Evolutionary conservation across 2,888 invertebrate genomes (phyloP).

Genomic region (Rhagonycha fulva): DNA sequence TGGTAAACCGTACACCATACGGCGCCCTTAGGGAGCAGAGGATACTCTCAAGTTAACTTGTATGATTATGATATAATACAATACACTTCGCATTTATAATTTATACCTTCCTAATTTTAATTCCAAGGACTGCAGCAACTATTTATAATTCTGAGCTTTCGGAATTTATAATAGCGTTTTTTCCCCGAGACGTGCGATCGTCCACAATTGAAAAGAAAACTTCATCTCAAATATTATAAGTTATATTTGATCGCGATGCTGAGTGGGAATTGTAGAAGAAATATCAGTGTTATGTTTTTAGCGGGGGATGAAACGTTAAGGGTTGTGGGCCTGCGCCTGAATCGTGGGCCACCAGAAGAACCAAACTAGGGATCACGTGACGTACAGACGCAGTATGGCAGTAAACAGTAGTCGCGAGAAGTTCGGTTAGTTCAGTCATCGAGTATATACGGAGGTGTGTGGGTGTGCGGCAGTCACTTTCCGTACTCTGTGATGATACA

Average conservation of each 20-base stretch:
- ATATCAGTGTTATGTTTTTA: constrained; percentile 26
- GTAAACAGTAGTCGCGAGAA: constrained; percentile 29
- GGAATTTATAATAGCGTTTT: background rate
- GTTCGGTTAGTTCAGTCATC: constrained; percentile 25
- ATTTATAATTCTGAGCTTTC: background rate
- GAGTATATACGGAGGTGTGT: constrained; percentile 17
- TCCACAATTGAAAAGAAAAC: constrained; percentile 16
- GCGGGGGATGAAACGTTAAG: constrained; percentile 11
- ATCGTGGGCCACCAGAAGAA: constrained; percentile 39
- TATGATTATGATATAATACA: constrained; percentile 17
- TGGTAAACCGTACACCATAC: constrained; percentile 36
- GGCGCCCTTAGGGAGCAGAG: constrained; percentile 26
- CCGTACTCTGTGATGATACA: background rate
- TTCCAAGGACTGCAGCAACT: background rate
- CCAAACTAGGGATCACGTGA: constrained; percentile 50
- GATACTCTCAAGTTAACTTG: constrained; percentile 26
- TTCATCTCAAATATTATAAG: constrained; percentile 24
- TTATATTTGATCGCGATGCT: constrained; percentile 29
- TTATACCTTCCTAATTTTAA: constrained; percentile 12
- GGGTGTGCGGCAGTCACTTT: constrained; percentile 8
- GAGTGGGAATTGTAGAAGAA: constrained; percentile 27
- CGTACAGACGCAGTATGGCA: constrained; percentile 54
- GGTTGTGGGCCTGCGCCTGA: constrained; percentile 35
- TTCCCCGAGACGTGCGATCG: background rate
- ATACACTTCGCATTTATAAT: constrained; percentile 15